Evolutionary conservation across 2,888 invertebrate species (phyloP), one percentile per base, ranked within the genome.

Genomic region (Drosophila crucigera): DNA sequence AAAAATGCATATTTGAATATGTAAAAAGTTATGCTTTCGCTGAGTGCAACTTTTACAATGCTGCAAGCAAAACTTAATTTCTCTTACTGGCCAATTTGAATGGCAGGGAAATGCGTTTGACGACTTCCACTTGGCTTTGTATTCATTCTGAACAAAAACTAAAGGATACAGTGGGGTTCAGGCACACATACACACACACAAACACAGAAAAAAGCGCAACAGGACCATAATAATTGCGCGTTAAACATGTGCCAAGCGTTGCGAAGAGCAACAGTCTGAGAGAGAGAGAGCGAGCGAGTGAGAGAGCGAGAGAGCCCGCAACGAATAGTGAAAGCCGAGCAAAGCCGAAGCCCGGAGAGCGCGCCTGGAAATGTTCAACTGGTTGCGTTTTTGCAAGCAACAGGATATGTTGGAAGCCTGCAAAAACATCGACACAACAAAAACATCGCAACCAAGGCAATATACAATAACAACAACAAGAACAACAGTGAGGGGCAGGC

Each of bases 221-320:
- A 89, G 88, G 88, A 86, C 87, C 81, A 84, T 83, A 83, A 89
- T 89, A 89, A 86, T 90, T 89, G 81, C 89, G 84, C 81, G 87
- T 90, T 84, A 84, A 88, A 90, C 89, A 89, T 90, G 82, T 90
- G 89, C 86, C 90, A 79, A 73, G 71, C 68, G 53, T 50, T 60
- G 52, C 76, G 65, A 81, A 56, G 69, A 77, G 87, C 88, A 80
- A 82, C 78, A 83, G 82, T 58, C 78, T 70, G 30, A 58, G 31
- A 31, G 19, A 43, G 19, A 49, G 2, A 31, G 50, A 7, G 37
- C 28, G 39, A 31, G 37, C 22, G 60, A 41, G 59, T 19, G 28
- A 49, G 60, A 60, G 33, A 67, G 58, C 14, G 22, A 64, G 50
- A 52, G 30, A 30, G 47, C 14, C 14, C 28, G 28, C 49, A 9